A percentile compares a stretch with the other conserved stretches of the same genome.
phyloP scores from a whole-genome alignment of 2,113 vertebrate species.

The Alaudala cheleensis region DNA sequence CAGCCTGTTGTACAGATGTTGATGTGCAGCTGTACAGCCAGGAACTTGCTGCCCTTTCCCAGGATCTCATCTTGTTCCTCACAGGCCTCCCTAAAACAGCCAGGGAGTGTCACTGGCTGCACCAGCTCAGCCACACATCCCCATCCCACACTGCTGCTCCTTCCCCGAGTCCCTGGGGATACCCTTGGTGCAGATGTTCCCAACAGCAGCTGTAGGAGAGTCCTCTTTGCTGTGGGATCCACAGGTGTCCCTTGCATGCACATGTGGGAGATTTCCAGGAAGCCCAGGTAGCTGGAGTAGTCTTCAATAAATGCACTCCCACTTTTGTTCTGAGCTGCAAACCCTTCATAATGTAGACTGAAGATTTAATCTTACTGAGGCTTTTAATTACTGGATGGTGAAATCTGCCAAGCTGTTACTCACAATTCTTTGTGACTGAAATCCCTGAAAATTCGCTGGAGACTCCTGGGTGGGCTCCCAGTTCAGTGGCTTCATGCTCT shows the following conservation, averaged over 20 bases:
- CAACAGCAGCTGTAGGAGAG: neutral
- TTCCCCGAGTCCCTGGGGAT: accelerated
- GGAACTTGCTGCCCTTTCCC: neutral
- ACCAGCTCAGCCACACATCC: neutral
- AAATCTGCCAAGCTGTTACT: neutral
- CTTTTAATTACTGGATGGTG: neutral
- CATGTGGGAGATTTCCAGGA: neutral
- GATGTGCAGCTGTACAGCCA: neutral
- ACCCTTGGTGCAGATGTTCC: neutral
- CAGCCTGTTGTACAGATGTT: neutral
- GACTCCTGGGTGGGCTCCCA: neutral
- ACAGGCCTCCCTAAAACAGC: neutral
- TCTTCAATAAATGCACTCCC: neutral
- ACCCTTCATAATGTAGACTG: neutral
- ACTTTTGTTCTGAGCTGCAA: neutral
- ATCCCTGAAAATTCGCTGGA: neutral
- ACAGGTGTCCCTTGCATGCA: neutral
- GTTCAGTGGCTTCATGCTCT: neutral
- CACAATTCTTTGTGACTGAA: neutral
- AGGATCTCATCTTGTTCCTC: neutral
- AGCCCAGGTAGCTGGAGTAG: neutral
- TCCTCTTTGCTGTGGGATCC: no score
- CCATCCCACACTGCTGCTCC: neutral
- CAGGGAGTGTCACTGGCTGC: neutral
- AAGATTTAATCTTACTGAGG: neutral